Evolutionary conservation across 1,140 invertebrate species (phyloP).

Genomic region (Tribolium castaneum): DNA sequence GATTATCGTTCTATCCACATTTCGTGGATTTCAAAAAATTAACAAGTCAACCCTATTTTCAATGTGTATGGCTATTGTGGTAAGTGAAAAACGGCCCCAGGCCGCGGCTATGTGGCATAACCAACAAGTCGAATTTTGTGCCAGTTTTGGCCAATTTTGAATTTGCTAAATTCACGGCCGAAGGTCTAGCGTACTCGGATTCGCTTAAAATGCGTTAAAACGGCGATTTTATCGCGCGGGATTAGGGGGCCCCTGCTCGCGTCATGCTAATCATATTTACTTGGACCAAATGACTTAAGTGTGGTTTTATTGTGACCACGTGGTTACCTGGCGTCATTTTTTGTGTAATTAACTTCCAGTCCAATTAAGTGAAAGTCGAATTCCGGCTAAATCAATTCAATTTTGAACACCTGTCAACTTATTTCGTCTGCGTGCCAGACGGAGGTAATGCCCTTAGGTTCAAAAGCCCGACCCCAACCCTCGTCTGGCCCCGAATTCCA

Average conservation of each 20-base stretch:
- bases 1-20: conserved; percentile 50
- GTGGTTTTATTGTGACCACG: neutral
- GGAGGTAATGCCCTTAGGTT: conserved; percentile 12
- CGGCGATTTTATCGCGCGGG: too few relatives aligned
- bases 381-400: neutral
- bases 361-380: neutral
- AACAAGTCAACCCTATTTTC: conserved; percentile 67
- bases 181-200: too few relatives aligned
- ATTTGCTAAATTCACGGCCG: neutral
- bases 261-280: neutral
- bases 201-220: too few relatives aligned
- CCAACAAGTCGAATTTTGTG: conserved; percentile 1
- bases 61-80: conserved; percentile 75
- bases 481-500: conserved; percentile 9
- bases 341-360: neutral
- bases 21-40: conserved; percentile 50
- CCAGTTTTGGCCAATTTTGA: neutral
- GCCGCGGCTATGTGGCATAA: neutral
- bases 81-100: conserved; percentile 59
- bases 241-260: neutral
- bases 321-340: neutral
- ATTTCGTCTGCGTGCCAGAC: conserved; percentile 20
- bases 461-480: conserved; percentile 11
- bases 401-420: neutral
- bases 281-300: neutral